A percentile compares a stretch with the other conserved stretches of the same genome.
phyloP scores from a whole-genome alignment of 2,113 vertebrate genomes.

The Diphyllodes magnificus region DNA sequence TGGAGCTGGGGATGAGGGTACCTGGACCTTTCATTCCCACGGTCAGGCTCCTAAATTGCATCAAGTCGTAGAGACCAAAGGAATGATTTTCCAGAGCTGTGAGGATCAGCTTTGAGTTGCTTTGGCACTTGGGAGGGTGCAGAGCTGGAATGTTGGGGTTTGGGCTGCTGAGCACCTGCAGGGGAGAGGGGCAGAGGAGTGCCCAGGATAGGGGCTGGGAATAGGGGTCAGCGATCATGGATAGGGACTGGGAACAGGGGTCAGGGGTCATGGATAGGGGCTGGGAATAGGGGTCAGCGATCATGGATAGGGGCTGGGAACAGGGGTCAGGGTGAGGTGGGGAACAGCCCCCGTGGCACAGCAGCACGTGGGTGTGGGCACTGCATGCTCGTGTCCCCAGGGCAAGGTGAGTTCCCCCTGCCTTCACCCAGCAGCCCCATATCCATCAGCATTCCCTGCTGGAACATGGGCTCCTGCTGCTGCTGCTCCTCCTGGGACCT shows the following conservation, averaged over 20 bases:
- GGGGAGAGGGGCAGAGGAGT: neutral
- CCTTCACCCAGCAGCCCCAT: neutral
- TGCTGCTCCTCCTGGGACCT: neutral
- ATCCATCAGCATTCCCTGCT: neutral
- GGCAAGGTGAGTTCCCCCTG: neutral
- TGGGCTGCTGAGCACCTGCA: neutral
- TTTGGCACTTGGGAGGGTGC: neutral
- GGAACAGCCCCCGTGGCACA: neutral
- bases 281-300: neutral
- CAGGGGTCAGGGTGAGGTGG: neutral
- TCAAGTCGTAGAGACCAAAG: neutral
- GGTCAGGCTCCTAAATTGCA: neutral
- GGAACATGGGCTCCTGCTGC: neutral
- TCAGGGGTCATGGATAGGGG: neutral
- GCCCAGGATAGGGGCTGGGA: neutral
- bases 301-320: neutral
- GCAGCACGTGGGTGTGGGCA: rapidly evolving
- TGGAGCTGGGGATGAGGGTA: rapidly evolving
- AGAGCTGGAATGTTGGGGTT: rapidly evolving
- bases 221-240: neutral
- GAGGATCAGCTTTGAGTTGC: neutral
- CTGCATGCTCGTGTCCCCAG: rapidly evolving
- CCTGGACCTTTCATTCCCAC: no score
- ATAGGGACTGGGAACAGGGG: neutral
- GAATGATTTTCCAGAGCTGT: neutral